Conservation (phyloP, 2,113 vertebrate species). For the Acinonyx jubatus region DNA sequence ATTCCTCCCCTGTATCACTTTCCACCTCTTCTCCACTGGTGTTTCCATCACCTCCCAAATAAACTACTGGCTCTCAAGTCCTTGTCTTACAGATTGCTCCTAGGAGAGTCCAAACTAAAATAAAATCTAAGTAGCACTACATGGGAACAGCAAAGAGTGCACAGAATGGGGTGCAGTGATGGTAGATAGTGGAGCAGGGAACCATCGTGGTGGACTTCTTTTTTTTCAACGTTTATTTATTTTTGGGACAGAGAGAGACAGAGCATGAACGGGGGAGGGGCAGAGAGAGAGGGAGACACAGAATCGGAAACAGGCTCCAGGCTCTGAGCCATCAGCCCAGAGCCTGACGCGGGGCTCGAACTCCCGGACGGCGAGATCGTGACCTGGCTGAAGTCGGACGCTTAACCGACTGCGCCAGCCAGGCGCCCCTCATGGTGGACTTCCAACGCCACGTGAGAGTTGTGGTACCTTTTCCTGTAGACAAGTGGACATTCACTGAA, state of each 20-base stretch:
- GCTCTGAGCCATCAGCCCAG: too few species aligned
- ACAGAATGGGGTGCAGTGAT: not conserved
- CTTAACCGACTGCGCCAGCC: too few species aligned
- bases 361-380: too few species aligned
- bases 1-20: not conserved
- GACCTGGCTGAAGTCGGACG: too few species aligned
- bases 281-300: too few species aligned
- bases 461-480: not conserved
- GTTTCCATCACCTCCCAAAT: not conserved
- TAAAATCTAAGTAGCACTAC: not conserved
- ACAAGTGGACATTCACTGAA: not conserved
- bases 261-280: too few species aligned
- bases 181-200: not conserved
- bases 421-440: too few species aligned
- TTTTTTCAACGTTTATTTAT: too few species aligned
- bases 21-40: not conserved
- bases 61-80: not conserved
- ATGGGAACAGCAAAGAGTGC: not conserved
- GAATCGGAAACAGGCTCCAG: too few species aligned
- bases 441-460: not conserved
- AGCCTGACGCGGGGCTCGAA: too few species aligned
- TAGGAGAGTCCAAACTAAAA: not conserved
- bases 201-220: not conserved
- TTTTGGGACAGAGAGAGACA: too few species aligned
- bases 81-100: not conserved